Percentiles rank a stretch among this genome's conserved stretches.
Conservation (phyloP, 2,888 invertebrate species). For the Pterostichus niger region DNA sequence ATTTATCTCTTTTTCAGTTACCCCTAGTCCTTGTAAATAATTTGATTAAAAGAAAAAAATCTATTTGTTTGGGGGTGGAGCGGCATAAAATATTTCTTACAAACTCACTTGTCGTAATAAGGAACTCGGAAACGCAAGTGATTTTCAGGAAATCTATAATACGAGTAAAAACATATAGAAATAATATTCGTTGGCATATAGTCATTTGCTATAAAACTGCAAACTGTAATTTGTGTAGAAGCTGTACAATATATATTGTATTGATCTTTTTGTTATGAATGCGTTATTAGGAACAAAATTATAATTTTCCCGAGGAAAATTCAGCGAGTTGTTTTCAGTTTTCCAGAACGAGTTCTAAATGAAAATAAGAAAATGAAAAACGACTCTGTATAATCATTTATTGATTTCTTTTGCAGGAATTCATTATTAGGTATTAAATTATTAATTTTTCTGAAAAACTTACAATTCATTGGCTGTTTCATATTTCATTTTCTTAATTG, state of each 20-base stretch:
- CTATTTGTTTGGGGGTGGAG: no score
- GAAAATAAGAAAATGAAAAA: conserved; percentile 61
- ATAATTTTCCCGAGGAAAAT: conserved; percentile 40
- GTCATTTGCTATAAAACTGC: conserved; percentile 22
- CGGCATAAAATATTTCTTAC: background rate
- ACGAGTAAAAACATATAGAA: conserved; percentile 25
- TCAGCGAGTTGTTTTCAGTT: conserved; percentile 48
- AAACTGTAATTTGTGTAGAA: conserved; percentile 32
- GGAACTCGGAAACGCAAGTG: background rate
- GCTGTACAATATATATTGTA: conserved; percentile 2
- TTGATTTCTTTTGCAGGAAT: conserved; percentile 48
- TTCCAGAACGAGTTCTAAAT: conserved; percentile 45
- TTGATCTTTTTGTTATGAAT: conserved; percentile 49
- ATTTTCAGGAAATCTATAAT: background rate
- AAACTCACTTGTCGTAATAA: background rate
- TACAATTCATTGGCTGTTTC: conserved; percentile 45
- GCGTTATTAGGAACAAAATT: conserved; percentile 47
- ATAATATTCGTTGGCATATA: background rate
- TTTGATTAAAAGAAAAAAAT: no score
- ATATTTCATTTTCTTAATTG: conserved; percentile 54
- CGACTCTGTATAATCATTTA: conserved; percentile 56
- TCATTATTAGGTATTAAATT: conserved; percentile 57
- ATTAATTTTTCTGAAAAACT: conserved; percentile 56
- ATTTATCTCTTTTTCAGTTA: no score
- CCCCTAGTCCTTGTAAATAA: no score